A percentile compares a stretch with the other conserved stretches of the same genome.
Conservation (phyloP, 2,797 vertebrate species). For the Rhinichthys osculus region DNA sequence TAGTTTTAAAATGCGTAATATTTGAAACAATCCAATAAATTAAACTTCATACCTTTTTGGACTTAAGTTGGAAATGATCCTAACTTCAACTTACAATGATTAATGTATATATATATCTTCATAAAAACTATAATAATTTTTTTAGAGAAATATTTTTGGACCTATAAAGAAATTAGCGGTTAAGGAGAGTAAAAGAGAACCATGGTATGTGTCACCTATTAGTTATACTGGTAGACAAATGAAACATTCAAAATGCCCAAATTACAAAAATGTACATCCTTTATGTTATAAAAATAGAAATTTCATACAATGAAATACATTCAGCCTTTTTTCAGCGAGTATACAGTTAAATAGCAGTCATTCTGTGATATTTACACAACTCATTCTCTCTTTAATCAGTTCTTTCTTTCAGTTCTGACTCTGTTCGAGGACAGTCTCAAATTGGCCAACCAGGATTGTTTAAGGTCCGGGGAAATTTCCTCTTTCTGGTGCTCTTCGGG, state of each 20-base stretch:
- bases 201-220: not conserved
- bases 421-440: constrained; percentile 55
- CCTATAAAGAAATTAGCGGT: not conserved
- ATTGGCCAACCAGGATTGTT: constrained; percentile 72
- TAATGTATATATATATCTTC: too few species aligned
- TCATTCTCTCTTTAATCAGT: constrained; percentile 26
- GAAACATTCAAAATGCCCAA: constrained; percentile 59
- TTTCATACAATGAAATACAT: constrained; percentile 73
- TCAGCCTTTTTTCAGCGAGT: constrained; percentile 62
- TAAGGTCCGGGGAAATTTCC: constrained; percentile 73
- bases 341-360: constrained; percentile 75
- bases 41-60: not conserved
- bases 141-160: not conserved
- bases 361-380: constrained; percentile 59
- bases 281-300: constrained; percentile 83
- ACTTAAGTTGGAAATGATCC: not conserved
- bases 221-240: constrained; percentile 17
- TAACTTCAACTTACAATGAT: not conserved
- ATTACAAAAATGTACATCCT: constrained; percentile 63
- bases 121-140: too few species aligned
- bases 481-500: constrained; percentile 77
- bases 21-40: not conserved
- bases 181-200: not conserved
- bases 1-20: not conserved
- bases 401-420: constrained; percentile 25